Base-by-base conservation (phyloP, 2,888 invertebrate species). In the Mystacides longicornis region DNA sequence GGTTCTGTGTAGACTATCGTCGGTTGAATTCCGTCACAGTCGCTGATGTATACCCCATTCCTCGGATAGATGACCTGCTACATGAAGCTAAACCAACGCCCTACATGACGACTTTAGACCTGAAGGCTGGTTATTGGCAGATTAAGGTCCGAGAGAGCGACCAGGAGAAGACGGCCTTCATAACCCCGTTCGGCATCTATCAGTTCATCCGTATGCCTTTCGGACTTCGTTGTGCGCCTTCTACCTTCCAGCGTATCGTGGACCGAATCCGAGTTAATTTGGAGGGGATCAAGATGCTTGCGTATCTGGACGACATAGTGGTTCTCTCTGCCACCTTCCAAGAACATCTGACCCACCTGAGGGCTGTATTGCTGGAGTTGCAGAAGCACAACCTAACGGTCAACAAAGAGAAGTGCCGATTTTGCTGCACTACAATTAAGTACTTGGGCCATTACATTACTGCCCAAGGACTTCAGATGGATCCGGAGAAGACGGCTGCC, bases 81-180 rank as follows among this genome's bases (percentile, higher is more conserved):
- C n/a, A n/a, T n/a, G n/a, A n/a, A n/a, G n/a, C n/a, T n/a, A n/a
- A n/a, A n/a, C n/a, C n/a, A n/a, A n/a, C n/a, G n/a, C n/a, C n/a
- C n/a, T n/a, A n/a, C n/a, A n/a, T n/a, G n/a, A n/a, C n/a, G n/a
- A n/a, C n/a, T n/a, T n/a, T n/a, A n/a, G n/a, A n/a, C n/a, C n/a
- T n/a, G n/a, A n/a, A n/a, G n/a, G n/a, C n/a, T n/a, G n/a, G 70
- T 0, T 71, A 70, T 54, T 69, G 67, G 64, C 71, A 71, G 52
- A 63, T 68, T 1, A 11, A 5, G 11, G 59, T 64, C 2, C n/a
- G 49, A 16, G 63, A 65, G 9, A 57, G 62, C 46, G 66, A 69
- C 49, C 63, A 58, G 50, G 56, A 62, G 0, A 67, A 68, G 52
- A 68, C 68, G 1, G 63, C 64, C 0, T 68, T 69, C 49, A 63